phyloP scores from a whole-genome alignment of 30 jellyfish, hydroid and myxozoan genomes.

The Aurelia coerulea region DNA sequence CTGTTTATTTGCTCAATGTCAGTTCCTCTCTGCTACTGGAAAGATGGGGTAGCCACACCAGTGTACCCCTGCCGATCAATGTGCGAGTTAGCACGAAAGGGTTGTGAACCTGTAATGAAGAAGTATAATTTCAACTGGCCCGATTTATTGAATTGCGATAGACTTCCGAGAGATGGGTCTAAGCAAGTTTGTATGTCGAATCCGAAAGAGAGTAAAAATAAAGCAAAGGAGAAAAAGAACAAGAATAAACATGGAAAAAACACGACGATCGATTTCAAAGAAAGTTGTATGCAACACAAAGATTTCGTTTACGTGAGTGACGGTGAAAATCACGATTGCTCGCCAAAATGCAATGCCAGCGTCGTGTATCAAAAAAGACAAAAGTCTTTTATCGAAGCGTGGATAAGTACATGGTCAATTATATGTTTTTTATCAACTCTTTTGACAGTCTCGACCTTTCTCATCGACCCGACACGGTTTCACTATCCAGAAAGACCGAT shows the following conservation, averaged over 20 bases:
- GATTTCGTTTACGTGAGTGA: slow-evolving; percentile 68
- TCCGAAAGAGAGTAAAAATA: slow-evolving; percentile 31
- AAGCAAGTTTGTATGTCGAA: slow-evolving; percentile 65
- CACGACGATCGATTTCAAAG: slow-evolving; percentile 2
- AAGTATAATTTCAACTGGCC: slow-evolving; percentile 88
- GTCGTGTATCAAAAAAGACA: slow-evolving; percentile 50
- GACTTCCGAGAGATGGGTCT: slow-evolving; percentile 45
- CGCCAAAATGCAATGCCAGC: slow-evolving; percentile 78
- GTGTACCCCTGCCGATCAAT: slow-evolving; percentile 93
- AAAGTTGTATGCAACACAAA: slow-evolving; percentile 11
- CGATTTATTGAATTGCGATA: slow-evolving; percentile 65
- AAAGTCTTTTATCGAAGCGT: slow-evolving; percentile 67
- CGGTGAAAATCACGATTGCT: slow-evolving; percentile 71
- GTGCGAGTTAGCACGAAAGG: slow-evolving; percentile 87
- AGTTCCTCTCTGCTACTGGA: slow-evolving; percentile 78
- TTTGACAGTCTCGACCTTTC: slow-evolving; percentile 79
- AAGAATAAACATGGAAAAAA: background rate
- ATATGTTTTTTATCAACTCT: slow-evolving; percentile 91
- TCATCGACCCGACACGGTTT: slow-evolving; percentile 81
- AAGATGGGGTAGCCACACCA: slow-evolving; percentile 80
- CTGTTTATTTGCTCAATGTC: slow-evolving; percentile 87
- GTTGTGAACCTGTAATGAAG: slow-evolving; percentile 92
- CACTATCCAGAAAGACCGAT: slow-evolving; percentile 96
- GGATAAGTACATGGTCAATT: slow-evolving; percentile 85
- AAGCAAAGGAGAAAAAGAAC: background rate